Evolutionary conservation across 2,888 invertebrate species (phyloP).

Genomic region (Cyrtodaria siliqua): DNA sequence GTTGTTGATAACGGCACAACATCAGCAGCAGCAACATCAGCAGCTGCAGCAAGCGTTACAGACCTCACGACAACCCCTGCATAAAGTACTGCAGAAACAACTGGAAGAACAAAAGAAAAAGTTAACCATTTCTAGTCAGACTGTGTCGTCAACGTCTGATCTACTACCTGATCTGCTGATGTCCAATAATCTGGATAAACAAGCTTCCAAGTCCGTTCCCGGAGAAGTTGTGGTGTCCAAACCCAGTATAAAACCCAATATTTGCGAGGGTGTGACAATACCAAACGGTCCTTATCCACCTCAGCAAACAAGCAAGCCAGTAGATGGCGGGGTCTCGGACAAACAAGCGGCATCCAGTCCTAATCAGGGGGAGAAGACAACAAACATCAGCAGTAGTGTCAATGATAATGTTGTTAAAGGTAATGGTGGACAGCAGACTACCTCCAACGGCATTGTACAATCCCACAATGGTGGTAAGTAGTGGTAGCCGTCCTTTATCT

Average conservation of each 20-base stretch:
- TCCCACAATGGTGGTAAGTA: conserved; percentile 64
- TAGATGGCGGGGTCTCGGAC: conserved; percentile 21
- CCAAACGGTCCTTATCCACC: conserved; percentile 10
- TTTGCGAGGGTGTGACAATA: conserved; percentile 30
- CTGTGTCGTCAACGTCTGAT: conserved; percentile 38
- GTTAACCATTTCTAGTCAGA: conserved; percentile 56
- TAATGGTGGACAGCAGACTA: conserved; percentile 38
- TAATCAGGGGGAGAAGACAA: conserved; percentile 26
- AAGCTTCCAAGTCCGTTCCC: conserved; percentile 43
- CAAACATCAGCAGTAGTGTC: conserved; percentile 19
- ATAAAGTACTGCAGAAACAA: conserved; percentile 66
- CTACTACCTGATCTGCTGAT: conserved; percentile 44
- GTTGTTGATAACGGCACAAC: conserved; percentile 79
- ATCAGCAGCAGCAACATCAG: conserved; percentile 79
- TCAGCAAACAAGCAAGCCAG: conserved; percentile 14
- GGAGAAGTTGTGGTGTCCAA: conserved; percentile 22
- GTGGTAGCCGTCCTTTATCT: no score
- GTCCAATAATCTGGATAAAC: conserved; percentile 71
- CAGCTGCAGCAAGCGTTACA: conserved; percentile 72
- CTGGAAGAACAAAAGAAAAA: conserved; percentile 68
- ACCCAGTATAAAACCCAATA: conserved; percentile 53
- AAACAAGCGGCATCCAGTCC: conserved; percentile 15
- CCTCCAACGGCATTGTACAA: conserved; percentile 38
- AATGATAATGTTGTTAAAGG: conserved; percentile 23
- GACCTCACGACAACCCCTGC: conserved; percentile 48